Conservation (phyloP, 1,140 invertebrate genomes). For the Coptotermes formosanus region DNA sequence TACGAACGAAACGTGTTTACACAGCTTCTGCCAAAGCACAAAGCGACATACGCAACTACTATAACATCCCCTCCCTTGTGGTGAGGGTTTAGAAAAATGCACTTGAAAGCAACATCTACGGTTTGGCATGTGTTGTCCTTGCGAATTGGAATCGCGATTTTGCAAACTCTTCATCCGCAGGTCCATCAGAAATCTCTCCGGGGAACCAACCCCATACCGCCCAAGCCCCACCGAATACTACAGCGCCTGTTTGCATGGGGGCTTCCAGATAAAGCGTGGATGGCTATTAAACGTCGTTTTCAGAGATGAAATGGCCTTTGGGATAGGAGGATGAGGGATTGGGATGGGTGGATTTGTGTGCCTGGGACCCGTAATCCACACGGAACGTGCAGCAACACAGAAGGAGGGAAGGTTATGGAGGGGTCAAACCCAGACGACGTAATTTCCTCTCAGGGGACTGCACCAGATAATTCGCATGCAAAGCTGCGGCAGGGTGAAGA, state of each 20-base stretch:
- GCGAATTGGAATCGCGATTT: neutral
- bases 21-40: neutral
- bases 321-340: neutral
- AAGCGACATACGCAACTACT: no score
- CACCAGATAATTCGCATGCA: constrained; percentile 30
- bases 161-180: neutral
- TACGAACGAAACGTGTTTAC: neutral
- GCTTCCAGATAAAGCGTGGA: constrained; percentile 34
- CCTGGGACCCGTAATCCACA: constrained; percentile 30
- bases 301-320: constrained; percentile 34
- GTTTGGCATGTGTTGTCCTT: neutral
- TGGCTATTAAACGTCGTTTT: constrained; percentile 35
- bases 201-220: constrained; percentile 17
- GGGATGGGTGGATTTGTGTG: constrained; percentile 29
- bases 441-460: constrained; percentile 30
- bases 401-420: constrained; percentile 25
- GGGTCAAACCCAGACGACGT: constrained; percentile 32
- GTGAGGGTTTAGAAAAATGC: neutral
- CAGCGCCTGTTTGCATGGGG: constrained; percentile 31
- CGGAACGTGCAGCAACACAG: constrained; percentile 16
- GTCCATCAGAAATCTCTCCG: constrained; percentile 25
- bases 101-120: neutral
- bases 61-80: neutral
- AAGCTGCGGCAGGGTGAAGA: constrained; percentile 10
- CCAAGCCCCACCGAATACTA: neutral